Conservation (phyloP, 2,888 invertebrate species). For the Leptarthrus brevirostris region DNA sequence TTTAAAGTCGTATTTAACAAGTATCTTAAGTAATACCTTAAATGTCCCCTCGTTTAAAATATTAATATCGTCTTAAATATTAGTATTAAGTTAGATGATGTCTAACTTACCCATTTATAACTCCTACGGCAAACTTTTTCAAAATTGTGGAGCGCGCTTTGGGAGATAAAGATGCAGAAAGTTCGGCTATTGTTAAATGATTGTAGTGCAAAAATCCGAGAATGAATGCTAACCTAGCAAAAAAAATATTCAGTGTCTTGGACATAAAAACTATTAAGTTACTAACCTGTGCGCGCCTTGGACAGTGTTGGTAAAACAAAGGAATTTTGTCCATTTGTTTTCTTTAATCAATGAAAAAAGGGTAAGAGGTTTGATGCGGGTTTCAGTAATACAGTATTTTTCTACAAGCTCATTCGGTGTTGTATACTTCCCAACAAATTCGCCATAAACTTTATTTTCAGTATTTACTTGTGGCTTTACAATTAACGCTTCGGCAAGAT, state of each 20-base stretch:
- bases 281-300: slow-evolving; percentile 76
- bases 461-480: not conserved
- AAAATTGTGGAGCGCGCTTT: not conserved
- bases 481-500: slow-evolving; percentile 56
- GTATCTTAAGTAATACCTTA: too few relatives aligned
- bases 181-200: not conserved
- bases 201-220: not conserved
- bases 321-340: slow-evolving; percentile 77
- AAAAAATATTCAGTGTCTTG: not conserved
- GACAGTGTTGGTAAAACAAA: slow-evolving; percentile 91
- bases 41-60: too few relatives aligned
- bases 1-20: too few relatives aligned
- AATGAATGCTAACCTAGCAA: slow-evolving; percentile 9
- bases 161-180: slow-evolving; percentile 7
- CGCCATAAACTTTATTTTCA: slow-evolving; percentile 62
- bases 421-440: slow-evolving; percentile 80
- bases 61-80: too few relatives aligned
- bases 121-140: slow-evolving; percentile 14
- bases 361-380: slow-evolving; percentile 82
- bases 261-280: slow-evolving; percentile 56
- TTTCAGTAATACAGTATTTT: slow-evolving; percentile 74
- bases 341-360: slow-evolving; percentile 77
- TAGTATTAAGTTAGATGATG: too few relatives aligned
- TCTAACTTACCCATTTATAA: slow-evolving; percentile 41
- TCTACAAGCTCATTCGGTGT: slow-evolving; percentile 83